A percentile compares a stretch with the other conserved stretches of the same genome.
Conservation (phyloP, 2,797 vertebrate species). For the Sardinella longiceps region DNA sequence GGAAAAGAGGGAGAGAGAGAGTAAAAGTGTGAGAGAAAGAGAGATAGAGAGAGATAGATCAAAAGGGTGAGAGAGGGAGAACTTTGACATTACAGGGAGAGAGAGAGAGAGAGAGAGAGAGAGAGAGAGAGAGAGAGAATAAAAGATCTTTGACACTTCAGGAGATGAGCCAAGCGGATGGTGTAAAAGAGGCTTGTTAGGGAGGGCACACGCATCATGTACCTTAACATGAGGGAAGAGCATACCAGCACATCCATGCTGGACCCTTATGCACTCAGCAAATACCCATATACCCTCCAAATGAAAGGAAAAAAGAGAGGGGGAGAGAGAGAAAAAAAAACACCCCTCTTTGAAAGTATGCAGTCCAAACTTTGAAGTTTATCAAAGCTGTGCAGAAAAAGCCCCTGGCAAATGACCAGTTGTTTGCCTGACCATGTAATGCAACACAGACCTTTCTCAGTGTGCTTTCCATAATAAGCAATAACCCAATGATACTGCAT, state of each 20-base stretch:
- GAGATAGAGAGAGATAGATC: neutral
- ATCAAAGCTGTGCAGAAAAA: conserved; percentile 70
- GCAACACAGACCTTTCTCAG: conserved; percentile 75
- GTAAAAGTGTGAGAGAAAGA: conserved; percentile 12
- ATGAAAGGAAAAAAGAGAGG: neutral
- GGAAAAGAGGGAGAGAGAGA: neutral
- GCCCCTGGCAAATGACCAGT: conserved; percentile 79
- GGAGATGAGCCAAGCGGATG: neutral
- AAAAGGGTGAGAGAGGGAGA: neutral
- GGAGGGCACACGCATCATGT: neutral
- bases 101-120: too few relatives aligned
- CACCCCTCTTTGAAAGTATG: conserved; percentile 64
- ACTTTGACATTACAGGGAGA: too few relatives aligned
- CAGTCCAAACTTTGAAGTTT: conserved; percentile 84
- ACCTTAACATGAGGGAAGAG: neutral
- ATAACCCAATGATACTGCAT: conserved; percentile 19
- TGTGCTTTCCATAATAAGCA: conserved; percentile 68
- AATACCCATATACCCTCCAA: conserved; percentile 7
- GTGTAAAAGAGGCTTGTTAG: neutral
- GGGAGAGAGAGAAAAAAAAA: neutral
- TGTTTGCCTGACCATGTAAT: conserved; percentile 84
- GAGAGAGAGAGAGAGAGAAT: neutral
- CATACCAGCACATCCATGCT: conserved; percentile 31
- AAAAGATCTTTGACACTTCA: neutral
- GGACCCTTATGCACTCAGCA: conserved; percentile 64